phyloP scores from a whole-genome alignment of 2,113 vertebrate species.

The Saimiri boliviensis region DNA sequence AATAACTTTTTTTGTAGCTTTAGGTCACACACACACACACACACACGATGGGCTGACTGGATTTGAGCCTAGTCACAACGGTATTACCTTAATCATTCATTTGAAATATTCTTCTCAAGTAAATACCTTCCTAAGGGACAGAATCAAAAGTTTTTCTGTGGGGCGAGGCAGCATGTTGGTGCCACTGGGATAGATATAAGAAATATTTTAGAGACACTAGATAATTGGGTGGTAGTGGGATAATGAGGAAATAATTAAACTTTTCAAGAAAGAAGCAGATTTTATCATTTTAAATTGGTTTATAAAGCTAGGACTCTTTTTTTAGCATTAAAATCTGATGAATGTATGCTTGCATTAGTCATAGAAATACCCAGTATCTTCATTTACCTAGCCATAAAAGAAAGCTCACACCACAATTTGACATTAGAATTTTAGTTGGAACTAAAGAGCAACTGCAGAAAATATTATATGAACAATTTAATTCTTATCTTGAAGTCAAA shows the following conservation, averaged over 20 bases:
- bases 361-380: not conserved
- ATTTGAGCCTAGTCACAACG: not conserved
- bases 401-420: not conserved
- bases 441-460: not conserved
- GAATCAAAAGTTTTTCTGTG: not conserved
- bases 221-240: not conserved
- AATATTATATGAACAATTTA: not conserved
- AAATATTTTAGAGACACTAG: not conserved
- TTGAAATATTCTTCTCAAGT: not conserved
- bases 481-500: not conserved
- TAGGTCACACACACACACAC: not conserved
- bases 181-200: not conserved
- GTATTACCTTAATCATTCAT: not conserved
- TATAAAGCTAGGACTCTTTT: not conserved
- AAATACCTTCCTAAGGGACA: not conserved
- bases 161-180: not conserved
- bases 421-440: not conserved
- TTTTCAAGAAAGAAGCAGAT: not conserved
- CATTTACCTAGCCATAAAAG: not conserved
- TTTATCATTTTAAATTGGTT: constrained; percentile 37
- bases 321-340: not conserved
- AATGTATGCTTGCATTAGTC: not conserved
- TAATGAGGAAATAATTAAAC: not conserved
- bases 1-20: not conserved
- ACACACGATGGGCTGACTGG: not conserved